A percentile compares a stretch with the other conserved stretches of the same genome.
Conservation (phyloP, 2,797 vertebrate species). For the Epinephelus malabaricus region DNA sequence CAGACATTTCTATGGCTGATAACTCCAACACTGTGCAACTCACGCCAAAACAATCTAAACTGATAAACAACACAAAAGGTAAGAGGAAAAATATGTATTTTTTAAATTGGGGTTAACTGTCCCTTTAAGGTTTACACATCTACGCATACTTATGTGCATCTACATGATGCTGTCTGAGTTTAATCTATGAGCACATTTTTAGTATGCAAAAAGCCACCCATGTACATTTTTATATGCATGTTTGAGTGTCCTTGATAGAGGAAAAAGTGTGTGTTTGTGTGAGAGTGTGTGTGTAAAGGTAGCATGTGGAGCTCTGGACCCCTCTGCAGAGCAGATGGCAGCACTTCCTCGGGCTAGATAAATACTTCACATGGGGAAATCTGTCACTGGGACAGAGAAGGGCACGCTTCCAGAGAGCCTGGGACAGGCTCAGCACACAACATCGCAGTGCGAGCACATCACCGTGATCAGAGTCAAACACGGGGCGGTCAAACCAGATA, state of each 20-base stretch:
- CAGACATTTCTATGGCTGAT: too few relatives aligned
- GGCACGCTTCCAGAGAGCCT: constrained; percentile 62
- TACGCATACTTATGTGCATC: constrained; percentile 3
- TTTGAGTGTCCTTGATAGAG: constrained; percentile 57
- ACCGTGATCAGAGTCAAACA: constrained; percentile 44
- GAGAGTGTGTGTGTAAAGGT: constrained; percentile 48
- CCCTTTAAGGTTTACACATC: background rate
- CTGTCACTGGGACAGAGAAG: constrained; percentile 73
- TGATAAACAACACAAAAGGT: too few relatives aligned
- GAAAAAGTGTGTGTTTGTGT: constrained; percentile 14
- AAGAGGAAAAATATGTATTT: too few relatives aligned
- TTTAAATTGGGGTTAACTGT: too few relatives aligned
- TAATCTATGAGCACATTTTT: constrained; percentile 1
- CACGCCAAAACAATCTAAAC: too few relatives aligned
- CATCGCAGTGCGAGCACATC: constrained; percentile 34
- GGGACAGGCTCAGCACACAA: constrained; percentile 56
- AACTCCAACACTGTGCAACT: too few relatives aligned
- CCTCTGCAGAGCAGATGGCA: constrained; percentile 81
- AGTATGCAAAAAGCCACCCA: background rate
- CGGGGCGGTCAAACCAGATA: constrained; percentile 9
- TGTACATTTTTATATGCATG: constrained; percentile 2
- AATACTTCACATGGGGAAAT: constrained; percentile 81
- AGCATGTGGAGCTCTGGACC: constrained; percentile 68
- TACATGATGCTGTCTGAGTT: background rate
- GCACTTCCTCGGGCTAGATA: constrained; percentile 79